These are phyloP conservation scores for Cladorhizidae sp. DNA, from an alignment of 37 sponge, comb jelly and placozoan genomes.

Conservation along the genomic window DNA sequence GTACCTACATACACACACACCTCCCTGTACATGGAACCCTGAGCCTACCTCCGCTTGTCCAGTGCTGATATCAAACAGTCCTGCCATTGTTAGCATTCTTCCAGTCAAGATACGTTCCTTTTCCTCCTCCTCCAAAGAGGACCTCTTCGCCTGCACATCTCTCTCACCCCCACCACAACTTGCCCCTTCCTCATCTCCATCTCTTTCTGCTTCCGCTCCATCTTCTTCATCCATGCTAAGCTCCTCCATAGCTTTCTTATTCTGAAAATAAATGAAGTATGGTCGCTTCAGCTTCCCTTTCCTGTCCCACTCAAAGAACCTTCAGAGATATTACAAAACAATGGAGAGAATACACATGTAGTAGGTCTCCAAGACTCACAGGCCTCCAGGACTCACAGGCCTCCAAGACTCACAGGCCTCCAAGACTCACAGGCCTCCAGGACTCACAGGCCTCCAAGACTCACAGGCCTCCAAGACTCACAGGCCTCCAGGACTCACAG, in stretches of 20 bases:
- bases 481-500: too few species aligned
- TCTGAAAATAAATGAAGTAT: conserved; percentile 69
- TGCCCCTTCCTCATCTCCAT: conserved; percentile 7
- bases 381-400: too few species aligned
- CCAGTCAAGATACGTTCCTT: conserved; percentile 7
- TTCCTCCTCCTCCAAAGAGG: background rate
- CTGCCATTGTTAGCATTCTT: conserved; percentile 88
- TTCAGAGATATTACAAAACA: conserved; percentile 7
- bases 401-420: too few species aligned
- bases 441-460: too few species aligned
- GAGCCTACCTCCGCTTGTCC: background rate
- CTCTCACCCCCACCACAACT: background rate
- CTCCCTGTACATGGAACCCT: background rate
- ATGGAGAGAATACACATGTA: background rate
- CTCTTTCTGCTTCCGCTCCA: background rate
- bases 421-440: too few species aligned
- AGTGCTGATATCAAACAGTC: conserved; percentile 70
- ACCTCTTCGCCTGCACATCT: too few species aligned
- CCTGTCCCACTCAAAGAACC: conserved; percentile 81
- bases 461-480: too few species aligned
- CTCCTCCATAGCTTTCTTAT: conserved; percentile 33
- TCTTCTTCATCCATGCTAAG: conserved; percentile 17
- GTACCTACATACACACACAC: too few species aligned
- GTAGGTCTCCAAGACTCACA: too few species aligned
- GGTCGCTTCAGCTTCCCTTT: conserved; percentile 62